Percentiles rank a stretch among this genome's conserved stretches.
Evolutionary conservation across 2,797 vertebrate genomes (phyloP).

Genomic region (Melanotaenia boesemani): DNA sequence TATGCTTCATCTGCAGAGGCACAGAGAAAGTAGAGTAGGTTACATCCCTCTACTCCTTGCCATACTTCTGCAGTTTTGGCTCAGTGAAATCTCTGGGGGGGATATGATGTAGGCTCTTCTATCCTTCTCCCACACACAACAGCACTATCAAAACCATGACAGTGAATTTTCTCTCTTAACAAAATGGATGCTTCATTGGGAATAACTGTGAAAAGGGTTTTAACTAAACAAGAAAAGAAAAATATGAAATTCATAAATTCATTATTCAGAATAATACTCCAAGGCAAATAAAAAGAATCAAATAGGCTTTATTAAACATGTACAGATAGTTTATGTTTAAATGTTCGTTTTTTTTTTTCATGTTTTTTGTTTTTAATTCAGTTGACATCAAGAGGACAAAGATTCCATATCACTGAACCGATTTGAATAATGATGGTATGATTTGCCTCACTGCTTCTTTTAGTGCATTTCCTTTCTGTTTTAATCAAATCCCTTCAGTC

Average conservation of each 20-base stretch:
- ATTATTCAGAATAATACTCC: background rate
- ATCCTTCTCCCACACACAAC: conserved; percentile 55
- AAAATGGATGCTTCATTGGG: conserved; percentile 18
- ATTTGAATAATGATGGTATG: background rate
- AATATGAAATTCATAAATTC: background rate
- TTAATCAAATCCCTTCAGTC: background rate
- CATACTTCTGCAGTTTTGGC: conserved; percentile 54
- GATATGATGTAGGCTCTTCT: conserved; percentile 30
- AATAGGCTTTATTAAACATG: too few species aligned
- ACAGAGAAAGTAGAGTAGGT: conserved; percentile 67
- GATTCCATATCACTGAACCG: background rate
- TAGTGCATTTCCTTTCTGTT: background rate
- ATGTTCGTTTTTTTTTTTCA: too few species aligned
- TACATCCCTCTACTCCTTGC: conserved; percentile 41
- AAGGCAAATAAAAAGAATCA: background rate
- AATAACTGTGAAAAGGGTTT: background rate
- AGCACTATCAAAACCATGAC: conserved; percentile 44
- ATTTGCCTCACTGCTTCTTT: background rate
- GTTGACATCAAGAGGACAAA: background rate
- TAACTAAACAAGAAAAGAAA: background rate
- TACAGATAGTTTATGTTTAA: too few species aligned
- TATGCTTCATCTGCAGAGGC: conserved; percentile 41
- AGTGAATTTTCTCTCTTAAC: conserved; percentile 25
- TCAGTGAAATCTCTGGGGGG: conserved; percentile 51
- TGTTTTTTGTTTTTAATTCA: background rate